Evolutionary conservation across 2,797 vertebrate species (phyloP).

Genomic region (Zalophus californianus): DNA sequence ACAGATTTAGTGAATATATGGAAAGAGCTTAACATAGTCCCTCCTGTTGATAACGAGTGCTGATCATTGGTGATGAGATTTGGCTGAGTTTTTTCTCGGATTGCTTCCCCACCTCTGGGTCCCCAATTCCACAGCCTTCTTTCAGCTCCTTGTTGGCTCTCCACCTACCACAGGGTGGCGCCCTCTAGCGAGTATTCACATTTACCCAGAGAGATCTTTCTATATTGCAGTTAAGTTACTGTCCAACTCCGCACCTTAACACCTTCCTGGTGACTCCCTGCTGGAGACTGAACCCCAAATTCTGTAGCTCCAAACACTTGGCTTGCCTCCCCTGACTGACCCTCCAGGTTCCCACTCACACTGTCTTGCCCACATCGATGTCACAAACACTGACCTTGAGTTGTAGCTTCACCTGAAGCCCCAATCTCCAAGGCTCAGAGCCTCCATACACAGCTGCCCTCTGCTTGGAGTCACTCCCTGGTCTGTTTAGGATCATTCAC

Average conservation of each 20-base stretch:
- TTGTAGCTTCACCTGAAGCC: neutral
- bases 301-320: neutral
- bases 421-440: neutral
- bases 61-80: neutral
- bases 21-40: fast-evolving
- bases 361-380: fast-evolving
- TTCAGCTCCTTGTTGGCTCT: neutral
- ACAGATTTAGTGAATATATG: neutral
- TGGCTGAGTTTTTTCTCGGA: neutral
- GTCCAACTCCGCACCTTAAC: neutral
- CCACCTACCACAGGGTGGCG: neutral
- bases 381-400: neutral
- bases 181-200: neutral
- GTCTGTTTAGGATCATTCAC: neutral
- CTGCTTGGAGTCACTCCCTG: neutral
- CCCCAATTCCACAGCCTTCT: neutral
- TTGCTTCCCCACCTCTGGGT: neutral
- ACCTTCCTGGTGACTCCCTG: too few relatives aligned
- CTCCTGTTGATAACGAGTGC: neutral
- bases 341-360: too few relatives aligned
- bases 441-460: neutral
- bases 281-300: neutral
- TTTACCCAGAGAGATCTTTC: neutral
- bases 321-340: fast-evolving
- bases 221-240: neutral